Conservation (phyloP, 2,113 vertebrate species). For the Pangasianodon hypophthalmus region DNA sequence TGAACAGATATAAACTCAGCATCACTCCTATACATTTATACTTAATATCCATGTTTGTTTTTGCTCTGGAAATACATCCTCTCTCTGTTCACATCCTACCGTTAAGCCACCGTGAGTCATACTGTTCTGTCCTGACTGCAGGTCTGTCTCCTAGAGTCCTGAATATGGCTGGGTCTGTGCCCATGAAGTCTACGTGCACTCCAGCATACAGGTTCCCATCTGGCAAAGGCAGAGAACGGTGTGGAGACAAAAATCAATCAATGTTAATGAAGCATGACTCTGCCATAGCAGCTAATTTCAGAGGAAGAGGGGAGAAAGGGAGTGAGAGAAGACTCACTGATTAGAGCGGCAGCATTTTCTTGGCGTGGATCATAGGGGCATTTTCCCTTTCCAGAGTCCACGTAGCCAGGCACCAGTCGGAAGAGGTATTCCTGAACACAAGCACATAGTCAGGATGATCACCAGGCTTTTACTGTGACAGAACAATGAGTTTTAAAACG, state of each 20-base stretch:
- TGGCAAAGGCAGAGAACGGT: slow-evolving; percentile 48
- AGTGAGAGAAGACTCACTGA: slow-evolving; percentile 68
- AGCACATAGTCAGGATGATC: slow-evolving; percentile 30
- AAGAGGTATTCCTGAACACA: slow-evolving; percentile 81
- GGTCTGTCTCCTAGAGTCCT: slow-evolving; percentile 80
- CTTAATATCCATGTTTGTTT: background rate
- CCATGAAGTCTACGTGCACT: slow-evolving; percentile 86
- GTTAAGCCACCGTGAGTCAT: slow-evolving; percentile 84
- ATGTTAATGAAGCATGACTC: slow-evolving; percentile 25
- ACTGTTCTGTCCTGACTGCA: slow-evolving; percentile 81
- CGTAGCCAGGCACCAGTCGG: slow-evolving; percentile 76
- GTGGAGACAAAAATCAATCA: slow-evolving; percentile 28
- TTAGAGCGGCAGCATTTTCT: slow-evolving; percentile 76
- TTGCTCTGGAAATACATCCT: no score
- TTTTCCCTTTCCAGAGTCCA: slow-evolving; percentile 82
- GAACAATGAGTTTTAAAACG: background rate
- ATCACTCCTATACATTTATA: background rate
- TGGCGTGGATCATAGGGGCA: slow-evolving; percentile 83
- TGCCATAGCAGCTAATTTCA: background rate
- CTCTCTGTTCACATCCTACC: slow-evolving; percentile 66
- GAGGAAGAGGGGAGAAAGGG: background rate
- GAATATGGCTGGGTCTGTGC: slow-evolving; percentile 82
- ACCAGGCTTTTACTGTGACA: slow-evolving; percentile 25
- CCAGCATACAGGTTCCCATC: slow-evolving; percentile 83
- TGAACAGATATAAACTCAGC: background rate